These are phyloP conservation scores for Aurelia aurita DNA, from an alignment of 30 jellyfish, hydroid and myxozoan species.

Conservation along the genomic window DNA sequence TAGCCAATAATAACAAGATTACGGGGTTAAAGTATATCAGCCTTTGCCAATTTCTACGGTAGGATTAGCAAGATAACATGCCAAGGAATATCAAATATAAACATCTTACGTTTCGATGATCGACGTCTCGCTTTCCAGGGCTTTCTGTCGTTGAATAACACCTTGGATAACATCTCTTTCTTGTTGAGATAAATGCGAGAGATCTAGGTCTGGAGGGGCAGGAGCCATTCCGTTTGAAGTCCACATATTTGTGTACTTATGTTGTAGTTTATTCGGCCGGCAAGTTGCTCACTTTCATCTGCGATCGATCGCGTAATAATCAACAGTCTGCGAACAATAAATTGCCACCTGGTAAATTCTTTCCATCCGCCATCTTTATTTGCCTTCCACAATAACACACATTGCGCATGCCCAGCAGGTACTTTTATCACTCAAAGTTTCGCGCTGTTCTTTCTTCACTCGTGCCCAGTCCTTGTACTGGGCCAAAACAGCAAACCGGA, in stretches of 20 bases:
- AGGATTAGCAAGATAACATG: no score
- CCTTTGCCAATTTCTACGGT: no score
- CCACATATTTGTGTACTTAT: constrained; percentile 54
- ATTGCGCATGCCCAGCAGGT: constrained; percentile 72
- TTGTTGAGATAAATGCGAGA: constrained; percentile 88
- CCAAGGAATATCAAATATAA: no score
- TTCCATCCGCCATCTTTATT: constrained; percentile 66
- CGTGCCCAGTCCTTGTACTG: constrained; percentile 5
- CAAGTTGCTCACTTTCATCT: constrained; percentile 75
- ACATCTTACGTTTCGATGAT: constrained; percentile 70
- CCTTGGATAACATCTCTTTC: constrained; percentile 78
- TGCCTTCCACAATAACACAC: constrained; percentile 25
- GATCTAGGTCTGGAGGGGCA: constrained; percentile 83
- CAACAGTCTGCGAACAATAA: constrained; percentile 38
- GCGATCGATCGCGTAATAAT: constrained; percentile 58
- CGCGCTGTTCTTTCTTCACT: constrained; percentile 12
- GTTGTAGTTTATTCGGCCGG: constrained; percentile 36
- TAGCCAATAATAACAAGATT: no score
- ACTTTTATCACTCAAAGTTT: neutral
- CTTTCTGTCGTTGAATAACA: constrained; percentile 91
- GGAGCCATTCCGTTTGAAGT: constrained; percentile 62
- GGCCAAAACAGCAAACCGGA: no score
- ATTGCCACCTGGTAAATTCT: constrained; percentile 84
- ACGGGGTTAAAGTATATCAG: no score
- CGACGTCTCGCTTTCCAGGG: constrained; percentile 78